A percentile compares a stretch with the other conserved stretches of the same genome.
These are phyloP conservation scores for pig (Sus scrofa) DNA, from an alignment of 2,113 vertebrate genomes.

Conservation along the genomic window DNA sequence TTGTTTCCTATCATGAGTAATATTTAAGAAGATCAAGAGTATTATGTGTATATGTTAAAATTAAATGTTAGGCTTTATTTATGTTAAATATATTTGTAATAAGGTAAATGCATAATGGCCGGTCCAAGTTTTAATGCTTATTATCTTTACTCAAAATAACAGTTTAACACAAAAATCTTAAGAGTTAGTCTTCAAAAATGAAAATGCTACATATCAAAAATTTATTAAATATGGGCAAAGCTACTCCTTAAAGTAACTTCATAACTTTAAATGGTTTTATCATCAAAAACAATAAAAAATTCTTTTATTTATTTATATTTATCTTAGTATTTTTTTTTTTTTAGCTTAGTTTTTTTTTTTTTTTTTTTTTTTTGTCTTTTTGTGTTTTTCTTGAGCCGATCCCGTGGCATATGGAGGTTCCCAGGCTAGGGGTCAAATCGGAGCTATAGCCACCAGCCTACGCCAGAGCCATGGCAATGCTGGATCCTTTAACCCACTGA, in stretches of 20 bases:
- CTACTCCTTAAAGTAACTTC: constrained; percentile 19
- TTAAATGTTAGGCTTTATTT: constrained; percentile 43
- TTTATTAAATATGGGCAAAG: constrained; percentile 7
- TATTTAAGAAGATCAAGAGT: constrained; percentile 25
- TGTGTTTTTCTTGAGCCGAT: no score
- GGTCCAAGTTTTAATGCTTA: constrained; percentile 41
- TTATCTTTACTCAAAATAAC: constrained; percentile 40
- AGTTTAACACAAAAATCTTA: constrained; percentile 55
- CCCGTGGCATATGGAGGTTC: no score
- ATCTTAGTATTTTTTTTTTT: not conserved
- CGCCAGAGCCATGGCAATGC: no score
- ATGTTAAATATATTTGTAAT: constrained; percentile 45
- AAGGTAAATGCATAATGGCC: constrained; percentile 5
- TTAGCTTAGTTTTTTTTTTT: no score
- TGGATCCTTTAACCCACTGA: no score
- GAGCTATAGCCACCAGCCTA: no score
- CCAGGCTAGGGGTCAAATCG: no score
- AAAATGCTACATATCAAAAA: constrained; percentile 17
- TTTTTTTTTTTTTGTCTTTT: no score
- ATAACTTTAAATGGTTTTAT: constrained; percentile 24
- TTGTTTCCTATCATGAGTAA: constrained; percentile 35
- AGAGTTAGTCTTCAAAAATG: constrained; percentile 19
- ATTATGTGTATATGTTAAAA: not conserved
- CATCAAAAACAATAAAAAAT: not conserved
- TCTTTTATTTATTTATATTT: not conserved